Base-by-base conservation (phyloP, 2,797 vertebrate genomes). In the Mionectes olivaceus region DNA sequence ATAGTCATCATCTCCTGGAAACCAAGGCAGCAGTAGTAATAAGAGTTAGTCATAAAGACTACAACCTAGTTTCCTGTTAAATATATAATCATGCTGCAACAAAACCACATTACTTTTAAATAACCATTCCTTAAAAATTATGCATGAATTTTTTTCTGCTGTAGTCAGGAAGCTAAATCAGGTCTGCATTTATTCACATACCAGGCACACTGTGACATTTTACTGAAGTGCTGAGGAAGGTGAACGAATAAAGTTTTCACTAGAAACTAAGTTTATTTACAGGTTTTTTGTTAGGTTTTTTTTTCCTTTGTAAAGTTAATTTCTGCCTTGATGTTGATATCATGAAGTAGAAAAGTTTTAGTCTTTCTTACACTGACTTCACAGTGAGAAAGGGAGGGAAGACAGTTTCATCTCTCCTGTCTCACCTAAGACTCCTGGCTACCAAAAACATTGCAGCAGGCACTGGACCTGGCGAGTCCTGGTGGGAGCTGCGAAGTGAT, bases 21-120 rank as follows among this genome's bases (percentile, higher is more conserved):
- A 83, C 80, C 57, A 87, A 85, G 60, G 32, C 49, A 92, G 39
- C 60, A 93, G 61, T 12, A 89, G 76, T 56, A 94, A 53, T 44
- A 90, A 68, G 70, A 79, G 82, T 92, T 93, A 94, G 79, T 91
- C 95, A 95, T 71, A 91, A 90, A 93, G 85, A 90, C 82, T 87
- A 52, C 59, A 93, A 9, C 77, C 80, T 90, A 78, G 77, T 75
- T 95, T 97, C 87, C 93, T 90, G 63, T 88, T 94, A 92, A 88
- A 91, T 91, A 90, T 90, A 82, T 94, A 94, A 96, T 86, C 87
- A 93, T 37, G 63, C 50, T 74, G 87, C 83, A 94, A 93, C 27
- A 78, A 86, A 93, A 95, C 25, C 80, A 90, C 80, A 81, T 88
- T 70, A 65, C 57, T 95, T 94, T 92, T 75, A 92, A 96, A 95